phyloP scores from a whole-genome alignment of 2,888 invertebrate genomes.

The Lasioglossum figueresi region DNA sequence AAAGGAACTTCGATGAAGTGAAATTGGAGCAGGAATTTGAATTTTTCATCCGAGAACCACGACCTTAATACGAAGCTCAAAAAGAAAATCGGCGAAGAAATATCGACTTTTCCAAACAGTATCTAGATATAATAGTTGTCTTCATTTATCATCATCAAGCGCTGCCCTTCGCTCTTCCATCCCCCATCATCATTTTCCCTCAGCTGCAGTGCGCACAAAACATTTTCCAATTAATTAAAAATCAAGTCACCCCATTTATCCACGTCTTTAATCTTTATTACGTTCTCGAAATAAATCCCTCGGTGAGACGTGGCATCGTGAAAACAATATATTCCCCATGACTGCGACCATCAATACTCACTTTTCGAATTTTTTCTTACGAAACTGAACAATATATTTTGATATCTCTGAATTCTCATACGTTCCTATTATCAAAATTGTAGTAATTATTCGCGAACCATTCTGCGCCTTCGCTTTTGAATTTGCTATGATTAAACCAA shows the following conservation, averaged over 20 bases:
- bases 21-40: conserved; percentile 20
- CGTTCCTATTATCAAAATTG: background rate
- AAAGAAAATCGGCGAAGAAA: conserved; percentile 32
- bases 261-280: conserved; percentile 27
- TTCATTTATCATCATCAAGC: conserved; percentile 48
- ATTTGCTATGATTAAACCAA: background rate
- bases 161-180: conserved; percentile 2
- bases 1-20: background rate
- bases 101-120: conserved; percentile 16
- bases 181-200: conserved; percentile 11
- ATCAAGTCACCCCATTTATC: conserved; percentile 36
- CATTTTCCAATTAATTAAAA: conserved; percentile 48
- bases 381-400: background rate
- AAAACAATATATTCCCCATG: conserved; percentile 6
- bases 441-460: background rate
- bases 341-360: background rate
- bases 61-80: conserved; percentile 29
- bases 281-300: conserved; percentile 22
- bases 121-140: conserved; percentile 35
- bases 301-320: background rate
- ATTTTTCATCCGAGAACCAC: conserved; percentile 8
- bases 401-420: background rate
- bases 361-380: background rate
- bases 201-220: conserved; percentile 25
- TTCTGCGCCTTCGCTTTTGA: background rate